Evolutionary conservation across 2,113 vertebrate genomes (phyloP).

Genomic region (Saccopteryx bilineata): DNA sequence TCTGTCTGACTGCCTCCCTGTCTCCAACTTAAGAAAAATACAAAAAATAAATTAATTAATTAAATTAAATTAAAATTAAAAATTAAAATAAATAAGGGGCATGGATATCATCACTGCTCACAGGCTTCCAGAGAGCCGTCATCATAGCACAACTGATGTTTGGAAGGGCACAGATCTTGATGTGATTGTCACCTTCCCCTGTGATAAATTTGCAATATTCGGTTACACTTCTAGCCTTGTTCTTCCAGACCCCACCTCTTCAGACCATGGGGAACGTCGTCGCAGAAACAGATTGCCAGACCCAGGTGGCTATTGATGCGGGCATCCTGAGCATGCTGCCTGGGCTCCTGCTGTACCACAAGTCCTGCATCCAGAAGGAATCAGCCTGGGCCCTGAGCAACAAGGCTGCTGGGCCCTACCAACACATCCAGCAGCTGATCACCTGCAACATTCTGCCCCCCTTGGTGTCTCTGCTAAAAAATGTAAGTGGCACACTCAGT

Average conservation of each 20-base stretch:
- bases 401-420: slow-evolving; percentile 92
- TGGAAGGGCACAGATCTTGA: not conserved
- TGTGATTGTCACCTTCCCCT: not conserved
- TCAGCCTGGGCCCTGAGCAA: slow-evolving; percentile 94
- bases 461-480: slow-evolving; percentile 90
- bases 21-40: too few species aligned
- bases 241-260: slow-evolving; percentile 92
- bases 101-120: not conserved
- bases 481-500: slow-evolving; percentile 83
- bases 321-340: slow-evolving; percentile 90
- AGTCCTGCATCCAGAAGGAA: slow-evolving; percentile 93
- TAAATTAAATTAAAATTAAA: too few species aligned
- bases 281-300: slow-evolving; percentile 94
- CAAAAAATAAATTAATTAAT: too few species aligned
- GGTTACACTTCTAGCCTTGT: not conserved
- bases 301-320: slow-evolving; percentile 91
- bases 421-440: slow-evolving; percentile 95
- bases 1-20: too few species aligned
- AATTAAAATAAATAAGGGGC: not conserved
- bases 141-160: accelerated
- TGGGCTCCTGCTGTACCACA: slow-evolving; percentile 89
- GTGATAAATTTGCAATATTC: not conserved
- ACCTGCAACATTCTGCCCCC: slow-evolving; percentile 89
- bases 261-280: slow-evolving; percentile 94
- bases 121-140: not conserved